Evolutionary conservation across 2,113 vertebrate species (phyloP).

Genomic region (Microtus ochrogaster): DNA sequence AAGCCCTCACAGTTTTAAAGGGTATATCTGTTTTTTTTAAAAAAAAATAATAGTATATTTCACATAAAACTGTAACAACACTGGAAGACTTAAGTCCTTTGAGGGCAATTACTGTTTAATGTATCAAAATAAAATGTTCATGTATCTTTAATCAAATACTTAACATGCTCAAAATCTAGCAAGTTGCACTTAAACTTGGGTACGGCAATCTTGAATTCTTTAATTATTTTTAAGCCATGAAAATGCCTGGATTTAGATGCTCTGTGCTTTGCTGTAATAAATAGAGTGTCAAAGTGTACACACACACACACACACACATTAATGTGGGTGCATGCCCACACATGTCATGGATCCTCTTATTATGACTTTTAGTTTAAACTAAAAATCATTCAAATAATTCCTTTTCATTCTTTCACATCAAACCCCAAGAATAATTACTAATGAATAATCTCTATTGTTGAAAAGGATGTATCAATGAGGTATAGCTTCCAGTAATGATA

Average conservation of each 20-base stretch:
- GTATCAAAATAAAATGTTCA: constrained; percentile 51
- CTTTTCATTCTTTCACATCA: background rate
- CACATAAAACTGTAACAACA: constrained; percentile 30
- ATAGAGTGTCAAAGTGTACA: background rate
- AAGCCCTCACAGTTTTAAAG: constrained; percentile 9
- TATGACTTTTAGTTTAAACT: background rate
- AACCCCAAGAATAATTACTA: background rate
- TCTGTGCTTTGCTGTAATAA: background rate
- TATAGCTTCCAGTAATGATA: background rate
- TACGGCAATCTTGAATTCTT: constrained; percentile 1
- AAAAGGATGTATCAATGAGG: background rate
- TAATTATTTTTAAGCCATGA: background rate
- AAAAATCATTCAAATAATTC: constrained; percentile 9
- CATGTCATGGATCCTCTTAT: rapidly evolving
- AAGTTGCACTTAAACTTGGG: background rate
- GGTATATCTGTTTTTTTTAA: background rate
- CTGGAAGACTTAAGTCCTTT: constrained; percentile 15
- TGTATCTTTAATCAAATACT: constrained; percentile 9
- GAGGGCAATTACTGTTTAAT: constrained; percentile 36
- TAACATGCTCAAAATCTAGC: constrained; percentile 29
- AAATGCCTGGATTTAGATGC: background rate
- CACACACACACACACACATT: background rate
- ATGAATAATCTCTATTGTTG: background rate
- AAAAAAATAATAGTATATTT: constrained; percentile 38
- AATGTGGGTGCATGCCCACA: background rate